Conservation (phyloP, 2,797 vertebrate genomes). For the Cetoscarus ocellatus region DNA sequence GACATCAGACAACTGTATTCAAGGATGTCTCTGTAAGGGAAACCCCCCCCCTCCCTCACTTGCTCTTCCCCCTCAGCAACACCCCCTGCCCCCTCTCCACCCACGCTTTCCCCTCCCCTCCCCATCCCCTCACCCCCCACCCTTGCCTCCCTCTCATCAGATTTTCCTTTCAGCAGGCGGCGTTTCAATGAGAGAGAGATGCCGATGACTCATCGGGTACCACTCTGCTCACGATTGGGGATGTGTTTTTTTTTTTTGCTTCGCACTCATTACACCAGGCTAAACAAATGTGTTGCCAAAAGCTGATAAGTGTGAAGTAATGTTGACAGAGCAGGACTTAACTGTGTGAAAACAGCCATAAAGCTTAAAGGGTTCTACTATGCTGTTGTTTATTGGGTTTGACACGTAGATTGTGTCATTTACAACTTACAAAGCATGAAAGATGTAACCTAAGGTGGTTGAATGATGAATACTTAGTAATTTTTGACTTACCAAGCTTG, state of each 20-base stretch:
- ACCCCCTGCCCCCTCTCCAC: slow-evolving; percentile 34
- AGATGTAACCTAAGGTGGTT: no score
- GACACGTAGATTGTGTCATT: no score
- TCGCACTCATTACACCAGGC: slow-evolving; percentile 68
- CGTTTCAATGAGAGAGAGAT: slow-evolving; percentile 67
- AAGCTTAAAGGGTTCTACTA: slow-evolving; percentile 33
- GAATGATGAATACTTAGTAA: not conserved
- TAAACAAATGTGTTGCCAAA: slow-evolving; percentile 58
- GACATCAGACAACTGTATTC: slow-evolving; percentile 42
- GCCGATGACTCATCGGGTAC: slow-evolving; percentile 79
- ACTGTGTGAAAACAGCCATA: slow-evolving; percentile 18
- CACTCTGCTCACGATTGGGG: slow-evolving; percentile 68
- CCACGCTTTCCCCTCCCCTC: slow-evolving; percentile 50
- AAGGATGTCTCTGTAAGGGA: slow-evolving; percentile 64
- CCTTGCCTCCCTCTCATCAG: slow-evolving; percentile 20
- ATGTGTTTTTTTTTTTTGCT: slow-evolving; percentile 44
- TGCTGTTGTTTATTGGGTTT: slow-evolving; percentile 1
- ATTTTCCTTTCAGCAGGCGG: slow-evolving; percentile 64
- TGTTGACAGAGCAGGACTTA: slow-evolving; percentile 34
- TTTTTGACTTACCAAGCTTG: not conserved
- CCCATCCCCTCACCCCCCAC: not conserved
- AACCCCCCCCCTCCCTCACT: slow-evolving; percentile 44
- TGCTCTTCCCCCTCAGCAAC: slow-evolving; percentile 28
- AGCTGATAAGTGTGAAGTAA: slow-evolving; percentile 61
- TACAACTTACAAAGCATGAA: no score